Evolutionary conservation across 2,113 vertebrate species (phyloP), one percentile per base, ranked within the genome.

Genomic region (Hydropotes inermis): DNA sequence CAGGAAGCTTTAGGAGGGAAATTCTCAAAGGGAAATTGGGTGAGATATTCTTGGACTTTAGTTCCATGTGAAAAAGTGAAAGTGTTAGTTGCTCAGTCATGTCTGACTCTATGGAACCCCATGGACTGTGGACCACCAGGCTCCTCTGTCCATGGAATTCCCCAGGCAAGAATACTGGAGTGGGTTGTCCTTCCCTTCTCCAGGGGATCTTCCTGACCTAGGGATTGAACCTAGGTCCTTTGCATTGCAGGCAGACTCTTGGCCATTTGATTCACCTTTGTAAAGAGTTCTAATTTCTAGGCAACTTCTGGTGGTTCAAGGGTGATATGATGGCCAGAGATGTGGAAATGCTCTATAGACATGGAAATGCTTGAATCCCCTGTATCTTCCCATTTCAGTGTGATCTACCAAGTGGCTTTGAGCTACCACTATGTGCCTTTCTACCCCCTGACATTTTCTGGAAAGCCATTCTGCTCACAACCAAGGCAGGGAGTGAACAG

Each of bases 361-460:
- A 43, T 81, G 8, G 58, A 84, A 12, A 43, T 17, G 9, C 28
- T 21, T 2, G 4, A 6, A 13, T 30, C 43, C 52, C 45, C 17
- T 21, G 11, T 11, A 8, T 45, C 25, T 45, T 83, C 33, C 45
- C 4, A 0, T 74, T 25, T 67, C 57, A 27, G 0, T 10, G 57
- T 55, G 21, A 33, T 90, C 21, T 11, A 33, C 13, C 27, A 33
- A 39, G 47, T 23, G 85, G 58, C 85, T 89, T 57, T 4, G 16
- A 60, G 36, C 14, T 30, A 16, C n/a, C 64, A 10, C 14, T 43
- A 0, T 79, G 74, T 85, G 55, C 23, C 16, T 83, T 54, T 67
- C 81, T 43, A n/a, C 43, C 21, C 60, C 19, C 60, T 78, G 83
- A 55, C 13, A 39, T 60, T 93, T 97, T 92, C 83, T 36, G 83